Evolutionary conservation across 2,797 vertebrate genomes (phyloP), one percentile per base, ranked within the genome.

Genomic region (Anabas testudineus): DNA sequence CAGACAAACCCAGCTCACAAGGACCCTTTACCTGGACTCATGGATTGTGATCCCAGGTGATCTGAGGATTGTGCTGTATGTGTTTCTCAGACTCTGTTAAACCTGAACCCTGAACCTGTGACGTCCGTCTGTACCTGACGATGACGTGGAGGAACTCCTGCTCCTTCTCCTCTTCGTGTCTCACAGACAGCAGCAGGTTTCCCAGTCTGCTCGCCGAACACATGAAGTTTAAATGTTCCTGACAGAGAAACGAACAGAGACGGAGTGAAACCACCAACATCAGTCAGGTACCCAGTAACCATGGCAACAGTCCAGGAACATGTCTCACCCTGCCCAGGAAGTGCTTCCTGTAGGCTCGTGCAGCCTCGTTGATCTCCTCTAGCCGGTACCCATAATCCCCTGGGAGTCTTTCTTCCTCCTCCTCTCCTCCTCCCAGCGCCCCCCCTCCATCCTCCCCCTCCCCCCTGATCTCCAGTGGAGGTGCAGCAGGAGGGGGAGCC

Each of bases 221-320:
- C 80, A 95, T 97, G 90, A 97, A 99, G 84, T 97, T 97, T 74
- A 98, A 94, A 87, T 99, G 97, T 42, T 99, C 97, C 97, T 98
- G 83, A 64, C 26, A 74, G n/a, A 56, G 3, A 51, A 10, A 55
- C 2, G 57, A 39, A 32, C 2, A 41, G 13, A 42, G 3, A 10
- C 3, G 26, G 14, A 5, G 19, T 37, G 4, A 2, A 41, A 13
- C 6, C 15, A 18, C 39, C 15, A 37, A 41, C 6, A 16, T 1
- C 4, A 14, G 41, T 6, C 39, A 36, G 34, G 34, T 36, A 36
- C 36, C 34, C 34, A 36, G 34, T 36, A 36, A 36, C 34, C 34
- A 36, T 36, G 4, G 34, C 34, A 36, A 36, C 12, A 30, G 3
- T n/a, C n/a, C n/a, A n/a, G n/a, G n/a, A n/a, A n/a, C n/a, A n/a